Base-by-base conservation (phyloP, 1,140 invertebrate species). In the Drosophila melanica region DNA sequence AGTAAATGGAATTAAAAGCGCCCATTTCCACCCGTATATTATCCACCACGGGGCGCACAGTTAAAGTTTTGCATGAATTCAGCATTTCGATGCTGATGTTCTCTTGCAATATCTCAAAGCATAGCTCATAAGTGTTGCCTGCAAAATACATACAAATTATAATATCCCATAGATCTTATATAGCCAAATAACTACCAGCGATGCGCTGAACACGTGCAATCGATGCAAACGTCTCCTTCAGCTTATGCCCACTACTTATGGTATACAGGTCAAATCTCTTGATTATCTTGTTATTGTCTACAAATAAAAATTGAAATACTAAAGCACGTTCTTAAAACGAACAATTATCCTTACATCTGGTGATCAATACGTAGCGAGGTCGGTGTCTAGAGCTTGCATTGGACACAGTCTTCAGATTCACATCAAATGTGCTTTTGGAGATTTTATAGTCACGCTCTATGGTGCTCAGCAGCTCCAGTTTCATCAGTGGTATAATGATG, bases 1-100 rank as follows among this genome's bases (percentile, higher is more conserved):
- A 91, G 53, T 93, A 92, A 2, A 94, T 67, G 6, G 93, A 92
- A 77, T 92, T 92, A 35, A 94, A 90, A 35, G 92, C 81, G 55
- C 93, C 85, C 39, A 92, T 58, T 20, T 91, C 81, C 5, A 92
- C 74, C 3, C 85, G 65, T 16, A 92, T 62, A 63, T 69, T 81
- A 37, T 92, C 87, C 2, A 90, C 65, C 8, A 92, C 67, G 0
- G 84, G 89, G 7, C 69, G 64, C 6, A 45, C 72, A 4, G 58
- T 74, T 3, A 82, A 12, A 0, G 12, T 51, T 10, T 64, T 82
- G 6, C 69, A 7, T 4, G 18, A 58, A 1, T 65, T 62, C 0
- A 91, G 41, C 33, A 50, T 42, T 6, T 81, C 77, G 16, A 59
- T 9, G 0, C 47, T 48, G 0, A 77, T 65, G 9, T 37, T 14